Conservation (phyloP, 2,113 vertebrate species). For the Madoqua kirkii region DNA sequence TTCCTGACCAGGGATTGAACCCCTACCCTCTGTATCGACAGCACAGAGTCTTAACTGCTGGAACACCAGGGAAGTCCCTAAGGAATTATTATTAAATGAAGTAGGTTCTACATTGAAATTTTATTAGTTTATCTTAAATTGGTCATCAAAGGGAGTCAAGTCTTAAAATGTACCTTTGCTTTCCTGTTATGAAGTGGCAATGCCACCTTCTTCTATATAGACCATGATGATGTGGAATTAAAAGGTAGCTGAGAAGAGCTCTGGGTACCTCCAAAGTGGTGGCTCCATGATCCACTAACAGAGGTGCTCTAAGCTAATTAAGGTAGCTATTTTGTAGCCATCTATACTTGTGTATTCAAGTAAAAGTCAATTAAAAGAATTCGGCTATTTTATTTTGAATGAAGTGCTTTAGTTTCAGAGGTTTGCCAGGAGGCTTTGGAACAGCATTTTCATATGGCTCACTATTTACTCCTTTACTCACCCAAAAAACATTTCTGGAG, state of each 20-base stretch:
- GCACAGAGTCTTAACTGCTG: not conserved
- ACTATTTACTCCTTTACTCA: conserved; percentile 1
- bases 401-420: not conserved
- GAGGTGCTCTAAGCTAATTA: not conserved
- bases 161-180: not conserved
- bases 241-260: not conserved
- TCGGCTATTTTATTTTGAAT: conserved; percentile 38
- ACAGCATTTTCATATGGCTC: not conserved
- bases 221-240: not conserved
- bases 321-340: not conserved
- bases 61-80: not conserved
- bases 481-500: not conserved
- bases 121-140: conserved; percentile 16
- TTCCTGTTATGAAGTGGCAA: not conserved
- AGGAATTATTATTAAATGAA: conserved; percentile 5
- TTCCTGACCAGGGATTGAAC: not conserved
- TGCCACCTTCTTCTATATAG: not conserved
- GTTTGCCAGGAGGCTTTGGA: not conserved
- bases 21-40: not conserved
- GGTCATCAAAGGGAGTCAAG: not conserved
- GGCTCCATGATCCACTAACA: not conserved
- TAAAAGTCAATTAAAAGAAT: not conserved
- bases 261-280: not conserved
- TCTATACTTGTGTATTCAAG: not conserved
- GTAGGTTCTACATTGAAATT: not conserved